Evolutionary conservation across 2,113 vertebrate species (phyloP), one percentile per base, ranked within the genome.

Genomic region (Bufo gargarizans): DNA sequence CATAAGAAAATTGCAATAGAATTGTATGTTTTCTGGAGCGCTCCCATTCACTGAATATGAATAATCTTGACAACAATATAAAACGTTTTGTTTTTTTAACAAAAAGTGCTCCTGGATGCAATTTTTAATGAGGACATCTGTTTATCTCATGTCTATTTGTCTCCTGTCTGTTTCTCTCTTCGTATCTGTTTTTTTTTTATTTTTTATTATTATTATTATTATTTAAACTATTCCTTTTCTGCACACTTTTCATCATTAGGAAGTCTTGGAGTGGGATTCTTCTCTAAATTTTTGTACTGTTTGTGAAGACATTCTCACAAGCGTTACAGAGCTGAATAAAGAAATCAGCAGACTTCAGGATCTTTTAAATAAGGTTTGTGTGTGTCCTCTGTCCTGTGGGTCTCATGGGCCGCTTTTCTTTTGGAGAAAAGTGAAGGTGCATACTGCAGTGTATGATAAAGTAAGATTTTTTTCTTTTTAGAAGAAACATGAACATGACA

Each of bases 181-280:
- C 33, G 33, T 9, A 53, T 5, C 9, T 9, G 9, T 53, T 2
- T 5, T 1, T 11, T 55, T 58, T 58, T 10, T 58, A 0, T 4
- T 58, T 12, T 58, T 58, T n/a, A n/a, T n/a, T n/a, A n/a, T 7
- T 58, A 58, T 58, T 10, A 12, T 14, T 58, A 33, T 33, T 33
- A 7, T 45, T 9, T 74, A 49, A 47, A 47, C 0, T 17, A 11
- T 47, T 47, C 13, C 43, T 11, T 74, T 47, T 17, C 71, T 50
- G 45, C 14, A 1, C 17, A 4, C 7, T 76, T 89, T 93, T 33
- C 33, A n/a, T 91, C 92, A 87, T 93, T 92, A 99, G 98, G 92
- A 97, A 80, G 95, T 97, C 33, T 93, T 98, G 78, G 93, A 96
- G 22, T 95, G 96, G 95, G 95, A 96, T 92, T 93, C 94, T 0